Evolutionary conservation across 1,140 invertebrate species (phyloP).

Genomic region (Camponotus pennsylvanicus): DNA sequence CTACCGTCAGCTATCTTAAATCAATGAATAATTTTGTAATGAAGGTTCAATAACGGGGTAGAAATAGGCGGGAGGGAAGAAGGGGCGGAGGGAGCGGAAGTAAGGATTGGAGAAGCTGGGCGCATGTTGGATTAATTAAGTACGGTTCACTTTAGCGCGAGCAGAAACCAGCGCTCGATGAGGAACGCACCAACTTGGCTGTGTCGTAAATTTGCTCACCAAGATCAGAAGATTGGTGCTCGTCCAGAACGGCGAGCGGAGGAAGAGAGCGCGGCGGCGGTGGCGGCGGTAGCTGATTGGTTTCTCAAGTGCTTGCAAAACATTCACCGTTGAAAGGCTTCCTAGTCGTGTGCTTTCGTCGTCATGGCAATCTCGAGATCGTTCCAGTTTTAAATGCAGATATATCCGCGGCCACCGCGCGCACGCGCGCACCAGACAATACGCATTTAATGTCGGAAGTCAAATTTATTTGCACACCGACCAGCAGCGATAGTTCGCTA

Average conservation of each 20-base stretch:
- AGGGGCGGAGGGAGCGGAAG: not conserved
- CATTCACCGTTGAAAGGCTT: slow-evolving; percentile 67
- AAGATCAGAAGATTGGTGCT: slow-evolving; percentile 57
- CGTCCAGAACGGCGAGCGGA: slow-evolving; percentile 37
- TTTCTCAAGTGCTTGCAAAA: slow-evolving; percentile 67
- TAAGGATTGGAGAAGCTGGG: slow-evolving; percentile 41
- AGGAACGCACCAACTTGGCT: slow-evolving; percentile 62
- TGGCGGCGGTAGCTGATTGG: slow-evolving; percentile 64
- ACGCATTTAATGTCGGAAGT: slow-evolving; percentile 57
- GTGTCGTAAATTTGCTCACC: slow-evolving; percentile 63
- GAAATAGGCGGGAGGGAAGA: not conserved
- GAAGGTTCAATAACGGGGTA: slow-evolving; percentile 53
- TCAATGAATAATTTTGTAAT: slow-evolving; percentile 62
- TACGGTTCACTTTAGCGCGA: slow-evolving; percentile 61
- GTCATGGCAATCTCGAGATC: slow-evolving; percentile 65
- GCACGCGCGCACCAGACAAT: slow-evolving; percentile 42
- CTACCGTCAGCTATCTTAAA: slow-evolving; percentile 36
- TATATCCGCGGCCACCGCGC: slow-evolving; percentile 21
- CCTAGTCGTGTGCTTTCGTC: slow-evolving; percentile 61
- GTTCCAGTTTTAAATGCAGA: slow-evolving; percentile 63
- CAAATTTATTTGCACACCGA: slow-evolving; percentile 48
- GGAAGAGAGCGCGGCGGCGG: slow-evolving; percentile 28
- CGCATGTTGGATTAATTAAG: slow-evolving; percentile 63
- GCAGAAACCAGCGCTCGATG: slow-evolving; percentile 56
- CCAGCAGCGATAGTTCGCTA: slow-evolving; percentile 29